Evolutionary conservation across 2,888 invertebrate species (phyloP), one percentile per base, ranked within the genome.

Genomic region (Artemia sinica): DNA sequence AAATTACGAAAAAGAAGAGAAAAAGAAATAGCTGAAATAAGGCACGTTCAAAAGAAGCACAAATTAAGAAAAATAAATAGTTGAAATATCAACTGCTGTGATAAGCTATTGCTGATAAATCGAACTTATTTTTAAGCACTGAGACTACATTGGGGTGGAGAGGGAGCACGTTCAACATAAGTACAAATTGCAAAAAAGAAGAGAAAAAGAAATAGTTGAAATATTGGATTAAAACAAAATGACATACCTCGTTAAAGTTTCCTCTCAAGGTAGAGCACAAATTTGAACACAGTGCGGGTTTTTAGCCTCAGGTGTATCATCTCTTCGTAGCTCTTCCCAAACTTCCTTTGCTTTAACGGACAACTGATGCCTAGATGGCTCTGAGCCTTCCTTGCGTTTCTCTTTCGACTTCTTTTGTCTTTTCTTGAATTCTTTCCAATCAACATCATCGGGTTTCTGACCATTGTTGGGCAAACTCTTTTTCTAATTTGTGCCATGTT

Each of bases 241-340:
- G 28, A 69, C 70, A 65, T 73, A 76, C 76, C 74, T 77, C 75
- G 69, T 76, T 75, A 65, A 77, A 76, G 67, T 79, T 78, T 14
- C 80, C 81, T 72, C 76, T 74, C 12, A 80, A 76, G 69, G 78
- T 73, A 48, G 67, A 66, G 50, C 75, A 75, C 65, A 79, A 73
- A 50, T 78, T 74, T 49, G 71, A 65, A 49, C 72, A 69, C 49
- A 73, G 70, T 65, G 72, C 67, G 18, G 67, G 49, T 71, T 70
- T 10, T 72, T 70, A 6, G 71, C 72, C 66, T 71, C 69, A 18
- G 71, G 70, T 49, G 73, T 73, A 9, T 74, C 71, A 12, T 72
- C 71, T 14, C 71, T 68, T 9, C 74, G 72, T 10, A 74, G 66
- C 63, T 73, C 72, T 65, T 72, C 72, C 72, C 72, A 72, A 13